Evolutionary conservation across 2,797 vertebrate species (phyloP), one percentile per base, ranked within the genome.

Genomic region (Cryptoprocta ferox): DNA sequence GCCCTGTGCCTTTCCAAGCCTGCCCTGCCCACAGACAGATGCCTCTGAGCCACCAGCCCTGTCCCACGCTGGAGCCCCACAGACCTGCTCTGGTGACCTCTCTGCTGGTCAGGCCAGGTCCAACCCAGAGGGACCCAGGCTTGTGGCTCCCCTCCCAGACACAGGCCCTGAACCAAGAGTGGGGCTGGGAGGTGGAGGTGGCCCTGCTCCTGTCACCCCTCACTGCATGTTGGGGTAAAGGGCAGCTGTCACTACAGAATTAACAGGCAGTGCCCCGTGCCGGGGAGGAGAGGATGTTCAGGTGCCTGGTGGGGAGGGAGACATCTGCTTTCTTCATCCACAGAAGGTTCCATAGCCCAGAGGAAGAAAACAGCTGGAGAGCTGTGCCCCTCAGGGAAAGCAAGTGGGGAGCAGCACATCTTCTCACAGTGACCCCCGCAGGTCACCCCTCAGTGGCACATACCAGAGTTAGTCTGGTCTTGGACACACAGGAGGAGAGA

Each of bases 321-420:
- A 66, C 42, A 53, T 15, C 93, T 96, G 93, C 80, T 92, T 87
- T 92, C 45, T 37, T 90, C n/a, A 39, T 82, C 71, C 66, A 2
- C 71, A 56, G 89, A 56, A 14, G 39, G 11, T 56, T 53, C 48
- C 81, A 59, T 37, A 68, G 78, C 26, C 61, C 71, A 32, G 76
- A 87, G 48, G 63, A 82, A 89, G 87, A 37, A 28, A 78, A 78
- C 32, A 48, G 71, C 50, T 0, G 1, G 59, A 39, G 76, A 63
- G 68, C 42, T 45, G 26, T 56, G 89, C 0, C 0, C 53, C 48
- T 53, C 12, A 32, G 21, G 53, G 50, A 13, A 50, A 61, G 71
- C 26, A 7, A 10, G 59, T 8, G 19, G 61, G n/a, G 15, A 32
- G 53, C 24, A 0, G 8, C 11, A 10, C 2, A 7, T 10, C 39